Conservation (phyloP, 1,140 invertebrate species). For the Akabosia matsudoensis region DNA sequence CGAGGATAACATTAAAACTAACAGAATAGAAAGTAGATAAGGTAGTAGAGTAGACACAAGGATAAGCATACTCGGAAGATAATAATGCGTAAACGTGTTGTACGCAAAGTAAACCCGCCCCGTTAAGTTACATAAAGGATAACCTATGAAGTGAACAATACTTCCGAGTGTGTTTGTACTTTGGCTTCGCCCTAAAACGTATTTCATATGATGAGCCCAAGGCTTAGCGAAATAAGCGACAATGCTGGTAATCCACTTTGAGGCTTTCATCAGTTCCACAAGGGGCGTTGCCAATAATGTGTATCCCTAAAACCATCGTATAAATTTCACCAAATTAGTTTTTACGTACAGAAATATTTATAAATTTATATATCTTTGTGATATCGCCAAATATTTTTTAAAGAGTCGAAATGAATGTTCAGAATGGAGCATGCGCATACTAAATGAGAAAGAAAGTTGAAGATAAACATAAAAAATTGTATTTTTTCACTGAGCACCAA, state of each 20-base stretch:
- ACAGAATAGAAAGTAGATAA: too few species aligned
- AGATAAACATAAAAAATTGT: not conserved
- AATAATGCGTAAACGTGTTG: not conserved
- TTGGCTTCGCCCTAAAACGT: conserved; percentile 32
- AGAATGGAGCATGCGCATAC: too few species aligned
- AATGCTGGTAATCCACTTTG: conserved; percentile 27
- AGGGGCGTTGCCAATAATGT: conserved; percentile 40
- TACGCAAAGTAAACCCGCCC: conserved; percentile 13
- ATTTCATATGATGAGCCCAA: conserved; percentile 45
- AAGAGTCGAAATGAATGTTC: too few species aligned
- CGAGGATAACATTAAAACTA: too few species aligned
- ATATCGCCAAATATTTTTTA: too few species aligned
- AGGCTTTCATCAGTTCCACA: conserved; percentile 39
- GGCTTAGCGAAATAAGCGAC: conserved; percentile 38
- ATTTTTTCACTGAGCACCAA: not conserved
- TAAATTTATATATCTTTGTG: too few species aligned
- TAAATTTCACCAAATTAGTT: not conserved
- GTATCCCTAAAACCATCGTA: conserved; percentile 33
- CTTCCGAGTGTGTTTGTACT: conserved; percentile 32
- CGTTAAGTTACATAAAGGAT: conserved; percentile 28
- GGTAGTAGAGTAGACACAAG: not conserved
- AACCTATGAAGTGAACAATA: conserved; percentile 30
- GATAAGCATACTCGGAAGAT: not conserved
- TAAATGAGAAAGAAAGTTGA: too few species aligned
- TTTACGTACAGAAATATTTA: not conserved